These are phyloP conservation scores for Serilophus lunatus DNA, from an alignment of 2,113 vertebrate genomes.

Conservation along the genomic window DNA sequence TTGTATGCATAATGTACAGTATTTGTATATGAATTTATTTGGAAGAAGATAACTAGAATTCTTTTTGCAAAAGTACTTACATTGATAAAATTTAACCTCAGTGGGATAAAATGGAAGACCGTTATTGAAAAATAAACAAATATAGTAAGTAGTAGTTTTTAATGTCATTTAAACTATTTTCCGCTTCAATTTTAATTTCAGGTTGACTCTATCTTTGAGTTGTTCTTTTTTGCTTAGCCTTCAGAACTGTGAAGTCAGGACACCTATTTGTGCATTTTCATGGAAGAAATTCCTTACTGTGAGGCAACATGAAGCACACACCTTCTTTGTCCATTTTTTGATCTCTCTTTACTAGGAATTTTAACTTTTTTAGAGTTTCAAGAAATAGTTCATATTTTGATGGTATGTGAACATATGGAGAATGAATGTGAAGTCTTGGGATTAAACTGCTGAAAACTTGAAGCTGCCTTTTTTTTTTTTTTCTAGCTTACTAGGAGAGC, in stretches of 20 bases:
- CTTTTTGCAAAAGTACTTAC: background rate
- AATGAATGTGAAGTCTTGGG: background rate
- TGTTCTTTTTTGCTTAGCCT: background rate
- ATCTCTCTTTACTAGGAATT: background rate
- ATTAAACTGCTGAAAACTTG: background rate
- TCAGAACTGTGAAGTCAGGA: background rate
- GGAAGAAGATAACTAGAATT: background rate
- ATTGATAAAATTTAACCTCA: background rate
- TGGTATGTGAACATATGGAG: background rate
- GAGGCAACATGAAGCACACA: background rate
- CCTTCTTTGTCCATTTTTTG: background rate
- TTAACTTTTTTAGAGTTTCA: background rate
- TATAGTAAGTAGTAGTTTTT: background rate
- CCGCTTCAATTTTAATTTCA: background rate
- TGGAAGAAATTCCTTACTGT: background rate
- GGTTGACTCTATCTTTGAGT: background rate
- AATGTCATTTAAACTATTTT: background rate
- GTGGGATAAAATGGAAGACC: rapidly evolving
- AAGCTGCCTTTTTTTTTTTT: background rate
- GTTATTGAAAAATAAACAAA: background rate
- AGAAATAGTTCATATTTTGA: background rate
- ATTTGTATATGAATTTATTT: background rate
- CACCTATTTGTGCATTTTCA: background rate
- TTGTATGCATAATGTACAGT: background rate
- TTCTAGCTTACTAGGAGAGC: background rate